Conservation (phyloP, 1,140 invertebrate species). For the Lordiphosa clarofinis region DNA sequence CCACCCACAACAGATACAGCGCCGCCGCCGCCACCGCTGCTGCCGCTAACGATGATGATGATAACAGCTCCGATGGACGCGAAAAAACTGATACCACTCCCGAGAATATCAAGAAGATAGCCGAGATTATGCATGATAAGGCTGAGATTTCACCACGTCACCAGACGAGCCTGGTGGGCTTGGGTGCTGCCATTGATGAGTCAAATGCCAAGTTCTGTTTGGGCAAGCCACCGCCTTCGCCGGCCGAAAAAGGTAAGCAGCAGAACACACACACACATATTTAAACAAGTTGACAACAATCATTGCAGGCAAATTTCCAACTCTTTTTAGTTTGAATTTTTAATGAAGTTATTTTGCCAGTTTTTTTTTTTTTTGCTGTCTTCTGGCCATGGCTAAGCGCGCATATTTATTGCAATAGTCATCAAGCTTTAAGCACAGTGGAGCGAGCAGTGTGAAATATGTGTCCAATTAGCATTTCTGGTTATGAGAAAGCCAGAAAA, state of each 20-base stretch:
- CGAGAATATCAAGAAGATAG: slow-evolving; percentile 77
- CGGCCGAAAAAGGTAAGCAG: slow-evolving; percentile 70
- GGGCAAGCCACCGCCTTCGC: slow-evolving; percentile 69
- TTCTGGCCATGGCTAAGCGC: slow-evolving; percentile 56
- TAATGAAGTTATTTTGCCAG: slow-evolving; percentile 68
- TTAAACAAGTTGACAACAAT: too few species aligned
- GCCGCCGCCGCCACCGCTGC: slow-evolving; percentile 6
- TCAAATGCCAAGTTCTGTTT: slow-evolving; percentile 70
- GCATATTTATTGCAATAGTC: slow-evolving; percentile 76
- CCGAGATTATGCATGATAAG: slow-evolving; percentile 64
- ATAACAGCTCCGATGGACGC: slow-evolving; percentile 63
- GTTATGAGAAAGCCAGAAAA: neutral
- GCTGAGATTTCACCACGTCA: slow-evolving; percentile 33
- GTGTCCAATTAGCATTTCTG: slow-evolving; percentile 12
- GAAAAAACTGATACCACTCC: slow-evolving; percentile 76
- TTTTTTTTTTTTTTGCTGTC: slow-evolving; percentile 21
- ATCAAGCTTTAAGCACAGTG: slow-evolving; percentile 21
- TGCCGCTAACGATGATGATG: slow-evolving; percentile 57
- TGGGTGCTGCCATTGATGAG: slow-evolving; percentile 72
- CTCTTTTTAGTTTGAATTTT: slow-evolving; percentile 58
- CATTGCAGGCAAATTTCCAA: slow-evolving; percentile 29
- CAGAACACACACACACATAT: slow-evolving; percentile 22
- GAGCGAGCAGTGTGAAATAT: slow-evolving; percentile 13
- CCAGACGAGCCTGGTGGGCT: slow-evolving; percentile 43
- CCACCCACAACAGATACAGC: too few species aligned